Evolutionary conservation across 2,888 invertebrate species (phyloP).

Genomic region (Hirtodrosophila trivittata): DNA sequence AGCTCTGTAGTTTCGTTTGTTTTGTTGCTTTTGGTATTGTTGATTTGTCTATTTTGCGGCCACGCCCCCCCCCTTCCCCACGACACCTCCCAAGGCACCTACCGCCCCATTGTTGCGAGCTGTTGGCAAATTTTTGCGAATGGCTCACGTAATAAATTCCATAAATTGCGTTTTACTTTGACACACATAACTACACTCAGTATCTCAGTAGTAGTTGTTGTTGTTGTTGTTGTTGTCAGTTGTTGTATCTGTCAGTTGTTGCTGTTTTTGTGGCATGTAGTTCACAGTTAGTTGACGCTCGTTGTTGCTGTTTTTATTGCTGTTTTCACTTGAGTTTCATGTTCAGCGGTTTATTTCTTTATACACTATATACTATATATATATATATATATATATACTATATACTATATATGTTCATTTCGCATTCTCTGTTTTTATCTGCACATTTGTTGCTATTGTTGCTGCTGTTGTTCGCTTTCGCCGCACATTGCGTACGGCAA

Average conservation of each 20-base stretch:
- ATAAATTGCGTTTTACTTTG: slow-evolving; percentile 78
- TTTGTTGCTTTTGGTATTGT: slow-evolving; percentile 14
- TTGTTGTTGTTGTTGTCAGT: slow-evolving; percentile 36
- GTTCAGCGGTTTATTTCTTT: slow-evolving; percentile 39
- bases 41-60: slow-evolving; percentile 38
- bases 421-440: slow-evolving; percentile 64
- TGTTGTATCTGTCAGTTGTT: slow-evolving; percentile 48
- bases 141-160: slow-evolving; percentile 76
- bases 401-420: slow-evolving; percentile 27
- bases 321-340: slow-evolving; percentile 61
- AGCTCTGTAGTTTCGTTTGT: slow-evolving; percentile 15
- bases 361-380: not conserved
- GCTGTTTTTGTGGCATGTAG: slow-evolving; percentile 60
- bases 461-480: slow-evolving; percentile 52
- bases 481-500: slow-evolving; percentile 30
- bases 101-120: slow-evolving; percentile 16
- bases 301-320: slow-evolving; percentile 44
- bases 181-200: slow-evolving; percentile 64
- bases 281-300: slow-evolving; percentile 62
- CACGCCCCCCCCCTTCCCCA: slow-evolving; percentile 27
- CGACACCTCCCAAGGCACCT: not conserved
- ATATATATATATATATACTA: not conserved
- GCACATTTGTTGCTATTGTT: slow-evolving; percentile 52
- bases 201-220: slow-evolving; percentile 40
- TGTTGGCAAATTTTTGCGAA: slow-evolving; percentile 62